Conservation (phyloP, 2,888 invertebrate genomes). For the Drepana falcataria region DNA sequence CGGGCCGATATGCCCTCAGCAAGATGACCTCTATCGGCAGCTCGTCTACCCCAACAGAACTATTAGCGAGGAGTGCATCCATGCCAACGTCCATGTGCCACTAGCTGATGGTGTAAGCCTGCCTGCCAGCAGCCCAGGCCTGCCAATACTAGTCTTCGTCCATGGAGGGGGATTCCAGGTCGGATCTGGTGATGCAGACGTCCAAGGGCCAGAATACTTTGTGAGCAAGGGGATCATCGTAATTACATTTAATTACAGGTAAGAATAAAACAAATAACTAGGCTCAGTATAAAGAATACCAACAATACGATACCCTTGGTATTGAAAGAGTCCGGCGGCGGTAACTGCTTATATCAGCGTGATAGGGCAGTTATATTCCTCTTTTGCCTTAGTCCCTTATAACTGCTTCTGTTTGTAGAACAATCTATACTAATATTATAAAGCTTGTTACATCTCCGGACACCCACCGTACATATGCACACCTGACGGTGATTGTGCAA, state of each 20-base stretch:
- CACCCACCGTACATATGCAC: too few relatives aligned
- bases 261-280: background rate
- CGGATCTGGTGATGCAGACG: constrained; percentile 14
- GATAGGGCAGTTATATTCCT: too few relatives aligned
- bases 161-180: constrained; percentile 14
- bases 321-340: too few relatives aligned
- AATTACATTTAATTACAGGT: background rate
- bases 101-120: background rate
- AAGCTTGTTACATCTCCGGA: too few relatives aligned
- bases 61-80: constrained; percentile 36
- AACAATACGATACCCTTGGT: too few relatives aligned
- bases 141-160: constrained; percentile 15
- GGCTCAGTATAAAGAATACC: too few relatives aligned
- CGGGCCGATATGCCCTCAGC: constrained; percentile 76
- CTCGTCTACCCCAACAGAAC: constrained; percentile 16
- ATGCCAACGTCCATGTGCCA: constrained; percentile 35
- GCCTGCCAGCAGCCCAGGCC: background rate
- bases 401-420: too few relatives aligned
- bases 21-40: constrained; percentile 36
- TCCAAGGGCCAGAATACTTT: constrained; percentile 19
- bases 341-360: too few relatives aligned
- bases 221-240: background rate
- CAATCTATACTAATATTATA: too few relatives aligned
- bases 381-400: too few relatives aligned
- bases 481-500: too few relatives aligned